Conservation (phyloP, 2,888 invertebrate genomes). For the Epinotia bilunana region DNA sequence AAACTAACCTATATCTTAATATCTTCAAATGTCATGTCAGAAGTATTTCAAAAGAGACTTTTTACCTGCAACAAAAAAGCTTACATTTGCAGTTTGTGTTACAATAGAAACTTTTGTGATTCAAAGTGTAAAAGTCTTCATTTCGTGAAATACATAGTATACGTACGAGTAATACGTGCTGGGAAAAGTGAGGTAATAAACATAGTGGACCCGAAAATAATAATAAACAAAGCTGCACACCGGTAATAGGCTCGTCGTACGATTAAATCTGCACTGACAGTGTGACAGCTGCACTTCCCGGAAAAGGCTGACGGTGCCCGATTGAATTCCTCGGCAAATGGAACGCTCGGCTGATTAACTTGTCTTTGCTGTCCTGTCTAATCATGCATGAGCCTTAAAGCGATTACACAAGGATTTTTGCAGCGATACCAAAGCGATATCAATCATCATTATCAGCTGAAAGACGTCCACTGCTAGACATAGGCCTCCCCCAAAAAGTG, state of each 20-base stretch:
- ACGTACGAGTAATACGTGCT: no score
- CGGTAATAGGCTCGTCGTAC: background rate
- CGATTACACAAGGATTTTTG: no score
- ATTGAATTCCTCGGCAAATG: background rate
- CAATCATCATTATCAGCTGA: no score
- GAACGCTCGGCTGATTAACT: background rate
- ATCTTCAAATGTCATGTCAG: background rate
- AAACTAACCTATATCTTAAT: background rate
- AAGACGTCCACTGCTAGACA: no score
- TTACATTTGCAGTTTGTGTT: no score
- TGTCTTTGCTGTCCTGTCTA: slow-evolving; percentile 1
- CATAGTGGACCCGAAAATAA: background rate
- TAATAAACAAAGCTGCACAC: background rate
- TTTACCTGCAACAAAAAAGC: background rate
- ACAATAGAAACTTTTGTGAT: no score
- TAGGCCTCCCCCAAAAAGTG: no score
- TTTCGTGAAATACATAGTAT: no score
- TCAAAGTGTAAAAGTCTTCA: no score
- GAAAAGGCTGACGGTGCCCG: slow-evolving; percentile 2
- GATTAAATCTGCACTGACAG: background rate
- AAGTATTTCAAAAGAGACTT: background rate
- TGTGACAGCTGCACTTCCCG: slow-evolving; percentile 5
- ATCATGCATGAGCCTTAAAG: background rate
- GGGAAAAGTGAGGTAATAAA: no score
- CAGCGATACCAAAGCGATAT: no score